Base-by-base conservation (phyloP, 1,140 invertebrate genomes). In the Diplogasteroides magnus region DNA sequence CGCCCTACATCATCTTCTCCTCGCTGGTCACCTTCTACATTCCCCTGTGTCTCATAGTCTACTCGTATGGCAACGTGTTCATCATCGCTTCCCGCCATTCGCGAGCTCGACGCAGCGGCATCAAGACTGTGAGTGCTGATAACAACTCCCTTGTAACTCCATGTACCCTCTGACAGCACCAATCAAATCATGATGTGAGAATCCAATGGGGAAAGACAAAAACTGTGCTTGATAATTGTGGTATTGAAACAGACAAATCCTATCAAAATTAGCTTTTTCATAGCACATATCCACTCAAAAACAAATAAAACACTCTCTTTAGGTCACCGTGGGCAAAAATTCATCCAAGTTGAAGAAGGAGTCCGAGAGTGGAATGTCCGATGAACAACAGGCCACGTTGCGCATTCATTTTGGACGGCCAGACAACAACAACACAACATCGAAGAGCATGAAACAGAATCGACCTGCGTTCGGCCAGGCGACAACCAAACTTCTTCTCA, bases 1-100 rank as follows among this genome's bases (percentile, higher is more conserved):
- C 56, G 31, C 56, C 77, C 64, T 82, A 82, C 66, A 76, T 82
- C 23, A 66, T 76, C 26, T 83, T 82, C 63, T 82, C 80, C 1
- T 81, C 80, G 19, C 31, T 82, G 31, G 78, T 82, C 31, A 83
- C 80, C 19, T 82, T 82, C 60, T 82, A 82, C 71, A 81, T 82
- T 66, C 80, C 80, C 26, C 66, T 82, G 15, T 75, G 77, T 48
- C 69, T 82, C 27, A 82, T 82, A 73, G 64, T 82, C 6, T 82
- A 83, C 73, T 78, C 80, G 15, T 82, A 82, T 62, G 80, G 79
- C 63, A 71, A 77, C 27, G 78, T 80, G 27, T 82, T 81, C 67
- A 56, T 79, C 59, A 81, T 82, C 71, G 80, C 80, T 23, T 83
- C 80, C 60, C 69, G 80, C 29, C 80, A 82, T 69, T 79, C 81